Evolutionary conservation across 1,140 invertebrate genomes (phyloP), one percentile per base, ranked within the genome.

Genomic region (Ips nitidus): DNA sequence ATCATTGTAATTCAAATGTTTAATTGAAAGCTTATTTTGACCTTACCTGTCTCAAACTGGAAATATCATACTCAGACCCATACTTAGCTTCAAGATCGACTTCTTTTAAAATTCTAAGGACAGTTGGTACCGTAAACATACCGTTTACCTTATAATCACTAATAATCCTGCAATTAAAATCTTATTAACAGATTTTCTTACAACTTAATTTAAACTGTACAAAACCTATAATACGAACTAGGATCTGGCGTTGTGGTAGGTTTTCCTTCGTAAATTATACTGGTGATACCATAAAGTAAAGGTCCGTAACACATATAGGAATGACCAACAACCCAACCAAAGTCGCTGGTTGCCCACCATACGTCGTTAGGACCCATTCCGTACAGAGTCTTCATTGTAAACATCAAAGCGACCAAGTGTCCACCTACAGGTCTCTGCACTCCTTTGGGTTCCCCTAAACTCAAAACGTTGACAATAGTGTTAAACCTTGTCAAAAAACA

Each of bases 271-370:
- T 95, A 98, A 82, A 98, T 87, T 1, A 98, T 84, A 71, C 91
- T 92, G 0, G 94, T 96, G 42, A 89, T 84, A 1, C 94, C 90
- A 71, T 89, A 88, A 0, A 94, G 79, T 0, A 98, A 82, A 0
- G 95, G 95, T 2, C 89, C 94, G 74, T 98, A 98, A 78, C 92
- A 94, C 63, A 97, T 97, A 76, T 96, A 98, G 0, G 93, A 95
- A 79, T 95, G 94, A 2, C 95, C 95, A 2, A 97, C 94, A 0
- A 97, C 94, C 95, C 95, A 98, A 1, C 95, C 94, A 67, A 93
- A 84, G 76, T 91, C 89, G 67, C 79, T 80, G 0, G 94, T 94
- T 40, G 89, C 90, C 94, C 94, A 98, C 94, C 94, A 98, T 2
- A 93, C 89, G 52, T 94, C 91, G 37, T 90, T 89, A 4, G 88